Percentiles rank a stretch among this genome's conserved stretches.
These are phyloP conservation scores for Yponomeuta sedellus DNA, from an alignment of 2,888 invertebrate species.

Conservation along the genomic window DNA sequence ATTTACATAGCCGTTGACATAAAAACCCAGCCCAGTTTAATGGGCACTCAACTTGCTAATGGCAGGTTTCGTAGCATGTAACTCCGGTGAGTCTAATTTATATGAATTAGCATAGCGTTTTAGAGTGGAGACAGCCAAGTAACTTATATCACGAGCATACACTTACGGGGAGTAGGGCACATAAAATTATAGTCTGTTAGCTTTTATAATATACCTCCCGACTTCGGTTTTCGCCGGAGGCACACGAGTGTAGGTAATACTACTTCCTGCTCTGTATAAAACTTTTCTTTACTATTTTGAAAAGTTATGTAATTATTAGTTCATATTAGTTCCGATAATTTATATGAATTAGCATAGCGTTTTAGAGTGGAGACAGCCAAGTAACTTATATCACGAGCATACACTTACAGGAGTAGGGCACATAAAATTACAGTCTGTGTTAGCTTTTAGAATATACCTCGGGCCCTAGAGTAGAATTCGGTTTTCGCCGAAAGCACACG, in stretches of 20 bases:
- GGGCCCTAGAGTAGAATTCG: too few relatives aligned
- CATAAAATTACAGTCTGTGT: background rate
- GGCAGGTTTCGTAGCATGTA: slow-evolving; percentile 9
- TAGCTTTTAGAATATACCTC: too few relatives aligned
- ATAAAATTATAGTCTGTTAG: background rate
- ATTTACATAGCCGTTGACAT: slow-evolving; percentile 1
- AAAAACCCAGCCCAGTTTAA: background rate
- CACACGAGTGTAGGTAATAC: too few relatives aligned
- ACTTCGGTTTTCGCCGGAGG: too few relatives aligned
- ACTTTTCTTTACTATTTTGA: too few relatives aligned
- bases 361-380: slow-evolving; percentile 27
- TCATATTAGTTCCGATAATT: too few relatives aligned
- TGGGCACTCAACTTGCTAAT: background rate
- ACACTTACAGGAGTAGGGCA: slow-evolving; percentile 26
- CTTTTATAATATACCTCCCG: too few relatives aligned
- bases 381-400: slow-evolving; percentile 11
- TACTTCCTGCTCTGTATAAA: too few relatives aligned
- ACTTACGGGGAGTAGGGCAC: slow-evolving; percentile 27
- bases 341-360: slow-evolving; percentile 35
- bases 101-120: slow-evolving; percentile 35
- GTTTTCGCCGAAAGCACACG: too few relatives aligned
- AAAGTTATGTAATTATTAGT: too few relatives aligned
- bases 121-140: slow-evolving; percentile 24
- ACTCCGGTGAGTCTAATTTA: slow-evolving; percentile 36
- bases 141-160: slow-evolving; percentile 13